phyloP scores from a whole-genome alignment of 2,888 invertebrate species.

The Luffia ferchaultella region DNA sequence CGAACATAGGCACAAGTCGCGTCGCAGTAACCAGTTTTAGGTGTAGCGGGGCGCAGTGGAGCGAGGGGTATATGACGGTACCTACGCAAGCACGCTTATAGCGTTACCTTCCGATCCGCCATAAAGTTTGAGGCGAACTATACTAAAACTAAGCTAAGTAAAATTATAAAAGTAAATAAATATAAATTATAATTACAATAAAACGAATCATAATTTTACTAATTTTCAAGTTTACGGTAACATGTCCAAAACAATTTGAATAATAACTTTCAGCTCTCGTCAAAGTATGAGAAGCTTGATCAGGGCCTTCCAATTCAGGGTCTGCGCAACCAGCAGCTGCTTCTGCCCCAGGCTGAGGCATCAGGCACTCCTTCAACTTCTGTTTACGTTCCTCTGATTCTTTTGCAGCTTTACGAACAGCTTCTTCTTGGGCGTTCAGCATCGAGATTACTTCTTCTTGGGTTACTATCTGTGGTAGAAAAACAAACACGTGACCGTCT shows the following conservation, averaged over 20 bases:
- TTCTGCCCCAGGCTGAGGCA: constrained; percentile 44
- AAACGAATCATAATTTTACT: background rate
- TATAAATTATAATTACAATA: too few species aligned
- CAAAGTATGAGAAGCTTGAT: constrained; percentile 52
- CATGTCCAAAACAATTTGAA: too few species aligned
- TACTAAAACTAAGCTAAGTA: background rate
- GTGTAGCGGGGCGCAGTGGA: too few species aligned
- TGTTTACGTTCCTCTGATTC: constrained; percentile 68
- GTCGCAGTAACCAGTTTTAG: too few species aligned
- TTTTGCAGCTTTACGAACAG: constrained; percentile 58
- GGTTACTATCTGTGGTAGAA: constrained; percentile 29
- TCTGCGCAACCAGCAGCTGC: constrained; percentile 39
- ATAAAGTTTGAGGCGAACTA: too few species aligned
- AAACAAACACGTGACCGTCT: background rate
- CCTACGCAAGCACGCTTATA: too few species aligned
- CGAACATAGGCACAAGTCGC: too few species aligned
- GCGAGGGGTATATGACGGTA: too few species aligned
- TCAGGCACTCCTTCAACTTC: constrained; percentile 45
- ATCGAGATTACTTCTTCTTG: constrained; percentile 39
- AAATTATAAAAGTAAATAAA: background rate
- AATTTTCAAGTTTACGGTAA: too few species aligned
- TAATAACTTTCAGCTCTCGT: constrained; percentile 45
- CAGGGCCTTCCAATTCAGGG: constrained; percentile 57
- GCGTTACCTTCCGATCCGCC: too few species aligned
- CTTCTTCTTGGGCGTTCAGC: constrained; percentile 59